Evolutionary conservation across 2,113 vertebrate species (phyloP), one percentile per base, ranked within the genome.

Genomic region (Perca schrenkii): DNA sequence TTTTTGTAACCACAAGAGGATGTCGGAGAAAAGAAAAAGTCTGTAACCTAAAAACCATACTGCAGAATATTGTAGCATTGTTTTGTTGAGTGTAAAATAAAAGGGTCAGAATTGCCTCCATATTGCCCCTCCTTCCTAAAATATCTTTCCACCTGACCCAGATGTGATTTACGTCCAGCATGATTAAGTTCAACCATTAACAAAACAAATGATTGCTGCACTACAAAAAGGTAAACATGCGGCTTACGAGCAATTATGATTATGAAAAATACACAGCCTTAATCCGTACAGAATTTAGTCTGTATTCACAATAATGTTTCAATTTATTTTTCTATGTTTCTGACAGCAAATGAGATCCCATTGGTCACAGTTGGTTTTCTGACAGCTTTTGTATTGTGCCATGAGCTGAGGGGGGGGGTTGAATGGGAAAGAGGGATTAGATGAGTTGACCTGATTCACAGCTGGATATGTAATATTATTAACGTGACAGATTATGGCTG

Each of bases 401-500:
- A 7, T 13, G 57, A 46, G 19, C 54, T 2, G 4, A 4, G 8
- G 25, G 34, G 34, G 17, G 11, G 10, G 14, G 1, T 21, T 8
- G 57, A 31, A 31, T 14, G 54, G 14, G 56, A 54, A 60, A 22
- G 68, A 19, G 40, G 83, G 92, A 94, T 93, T 94, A 88, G 68
- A 80, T 36, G 50, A 46, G 56, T 12, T 95, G 95, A 95, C 94
- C 94, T 92, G 82, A 92, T 94, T 95, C 64, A 75, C 57, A 53
- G 79, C 78, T 77, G 74, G 86, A 93, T 93, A 91, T 89, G 82
- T 89, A 94, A 92, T 93, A 94, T 91, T 74, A 91, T 88, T 93
- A 95, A 94, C 89, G 92, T 46, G 34, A 49, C 86, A 92, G 94
- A 95, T 95, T 94, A 94, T 28, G 57, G 53, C 74, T 79, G 80